Base-by-base conservation (phyloP, 2,797 vertebrate species). In the Falco berigora region DNA sequence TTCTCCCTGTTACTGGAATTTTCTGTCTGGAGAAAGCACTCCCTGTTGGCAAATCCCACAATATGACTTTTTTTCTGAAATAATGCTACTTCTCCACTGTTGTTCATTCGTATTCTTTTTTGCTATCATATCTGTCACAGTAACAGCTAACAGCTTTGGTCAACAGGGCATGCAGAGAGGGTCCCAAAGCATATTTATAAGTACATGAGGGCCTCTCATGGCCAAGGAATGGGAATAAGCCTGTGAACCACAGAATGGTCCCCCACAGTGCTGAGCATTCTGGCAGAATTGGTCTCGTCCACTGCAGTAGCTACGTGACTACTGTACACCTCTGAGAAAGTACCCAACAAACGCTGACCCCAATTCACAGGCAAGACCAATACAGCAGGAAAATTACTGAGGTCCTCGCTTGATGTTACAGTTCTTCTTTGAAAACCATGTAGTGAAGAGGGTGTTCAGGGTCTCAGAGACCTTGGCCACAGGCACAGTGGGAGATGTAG, bases 371-470 rank as follows among this genome's bases (percentile, higher is more conserved):
- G 38, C 24, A 73, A 74, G 44, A 32, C 19, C 47, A 62, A 36
- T 7, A n/a, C 0, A 0, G 4, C 47, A 56, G 21, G 17, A 61
- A 34, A 22, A 3, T n/a, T 56, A n/a, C 4, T 34, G 28, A 62
- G 36, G 6, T 16, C 14, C 14, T 73, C 12, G 10, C 22, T 52
- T 64, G 30, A 8, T 66, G 21, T 66, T 24, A 53, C 20, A 24
- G 34, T 19, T 91, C n/a, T 40, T 55, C n/a, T 32, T 30, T 52
- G 50, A 55, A 77, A 93, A 50, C 3, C 30, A 30, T 2, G 17
- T 1, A 10, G n/a, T 3, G 19, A 63, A 52, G 9, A 73, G 14
- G 8, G 25, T 46, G 66, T 42, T 75, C 0, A 0, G 16, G 32
- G 19, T 55, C 32, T 40, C 18, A 12, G n/a, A 73, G 36, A 32